Evolutionary conservation across 1,140 invertebrate genomes (phyloP).

Genomic region (Cydia fagiglandana): DNA sequence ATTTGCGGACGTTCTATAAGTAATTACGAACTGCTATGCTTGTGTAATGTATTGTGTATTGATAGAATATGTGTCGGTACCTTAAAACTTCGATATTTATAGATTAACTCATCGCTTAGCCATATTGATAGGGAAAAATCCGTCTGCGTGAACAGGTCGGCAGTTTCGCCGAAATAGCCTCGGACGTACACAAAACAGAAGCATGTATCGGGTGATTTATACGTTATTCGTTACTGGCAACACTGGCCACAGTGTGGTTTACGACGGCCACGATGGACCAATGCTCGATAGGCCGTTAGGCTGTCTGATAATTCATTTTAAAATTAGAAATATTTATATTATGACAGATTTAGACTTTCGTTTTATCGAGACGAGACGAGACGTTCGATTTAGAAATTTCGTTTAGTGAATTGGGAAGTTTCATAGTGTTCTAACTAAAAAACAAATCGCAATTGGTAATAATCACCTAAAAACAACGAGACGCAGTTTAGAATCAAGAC

Average conservation of each 20-base stretch:
- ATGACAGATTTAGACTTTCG: not conserved
- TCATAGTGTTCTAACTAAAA: not conserved
- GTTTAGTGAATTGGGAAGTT: not conserved
- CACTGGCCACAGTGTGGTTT: conserved; percentile 58
- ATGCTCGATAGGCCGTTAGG: conserved; percentile 2
- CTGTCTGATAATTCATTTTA: not conserved
- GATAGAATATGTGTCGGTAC: not conserved
- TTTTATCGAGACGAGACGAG: too few relatives aligned
- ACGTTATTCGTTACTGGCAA: conserved; percentile 64
- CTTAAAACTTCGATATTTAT: conserved; percentile 26
- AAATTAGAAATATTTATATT: not conserved
- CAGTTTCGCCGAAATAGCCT: conserved; percentile 61
- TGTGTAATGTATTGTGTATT: not conserved
- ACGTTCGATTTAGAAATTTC: not conserved
- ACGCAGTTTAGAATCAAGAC: too few relatives aligned
- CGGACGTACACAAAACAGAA: conserved; percentile 74
- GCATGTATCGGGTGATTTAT: conserved; percentile 70
- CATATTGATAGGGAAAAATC: conserved; percentile 66
- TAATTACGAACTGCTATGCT: not conserved
- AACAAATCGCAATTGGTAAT: too few relatives aligned
- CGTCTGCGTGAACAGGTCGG: conserved; percentile 49
- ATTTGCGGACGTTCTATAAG: not conserved
- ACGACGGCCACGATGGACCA: conserved; percentile 50
- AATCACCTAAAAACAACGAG: too few relatives aligned
- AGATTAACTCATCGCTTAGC: conserved; percentile 47